Evolutionary conservation across 2,797 vertebrate species (phyloP), one percentile per base, ranked within the genome.

Genomic region (Otolemur crassicaudatus): DNA sequence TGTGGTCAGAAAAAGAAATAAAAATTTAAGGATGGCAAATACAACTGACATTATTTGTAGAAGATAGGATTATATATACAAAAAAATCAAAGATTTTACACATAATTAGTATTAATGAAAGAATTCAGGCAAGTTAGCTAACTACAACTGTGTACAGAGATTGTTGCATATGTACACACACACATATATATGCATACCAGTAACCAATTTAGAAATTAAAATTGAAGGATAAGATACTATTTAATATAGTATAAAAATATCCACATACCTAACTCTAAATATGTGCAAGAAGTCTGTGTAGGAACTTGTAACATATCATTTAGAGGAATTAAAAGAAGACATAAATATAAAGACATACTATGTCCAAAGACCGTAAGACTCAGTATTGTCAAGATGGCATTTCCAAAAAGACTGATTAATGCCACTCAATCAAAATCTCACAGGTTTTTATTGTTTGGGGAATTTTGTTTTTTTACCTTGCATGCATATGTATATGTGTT

Each of bases 131-230:
- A 72, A 60, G 14, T 46, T 84, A 34, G 16, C 19, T 84, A 37
- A 43, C 14, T 79, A 14, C 2, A 81, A 10, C 37, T 58, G 63
- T 12, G 16, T 69, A 69, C 23, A 43, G 10, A 84, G 73, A 53
- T 49, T 4, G 25, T 13, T 69, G 22, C 6, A 49, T 70, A 34
- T 70, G 11, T 70, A 49, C 49, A 14, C 13, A 46, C 46, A 49
- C 49, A 49, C 49, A 49, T 2, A 49, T 13, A 13, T 49, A 49
- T 49, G 49, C 49, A 29, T 8, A 60, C 27, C 10, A 69, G 6
- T 19, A 80, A 89, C 9, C 65, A 7, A 34, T 20, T 81, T 67
- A 87, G 76, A 95, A 88, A 91, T 61, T 76, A 95, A 88, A 80
- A 56, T 46, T 75, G 34, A 83, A 90, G 27, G 63, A 73, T 10